Percentiles rank a stretch among this genome's conserved stretches.
Conservation (phyloP, 2,113 vertebrate species). For the Phaethornis superciliosus region DNA sequence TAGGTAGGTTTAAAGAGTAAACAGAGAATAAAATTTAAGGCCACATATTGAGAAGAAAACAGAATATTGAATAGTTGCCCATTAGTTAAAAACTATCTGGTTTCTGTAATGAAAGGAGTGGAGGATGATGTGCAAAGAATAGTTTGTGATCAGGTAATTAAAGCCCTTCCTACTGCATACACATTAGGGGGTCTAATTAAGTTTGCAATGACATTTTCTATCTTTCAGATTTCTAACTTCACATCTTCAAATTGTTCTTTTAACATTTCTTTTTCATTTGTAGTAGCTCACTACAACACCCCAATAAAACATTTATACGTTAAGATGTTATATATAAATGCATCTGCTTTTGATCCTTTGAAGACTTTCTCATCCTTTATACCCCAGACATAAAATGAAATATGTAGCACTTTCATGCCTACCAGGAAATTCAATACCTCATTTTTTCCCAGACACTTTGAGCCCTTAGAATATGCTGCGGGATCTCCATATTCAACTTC, state of each 20-base stretch:
- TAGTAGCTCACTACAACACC: background rate
- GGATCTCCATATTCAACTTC: background rate
- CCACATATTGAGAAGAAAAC: background rate
- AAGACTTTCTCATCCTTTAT: background rate
- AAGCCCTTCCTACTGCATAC: conserved; percentile 24
- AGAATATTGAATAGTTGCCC: conserved; percentile 13
- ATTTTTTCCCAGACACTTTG: background rate
- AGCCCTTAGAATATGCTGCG: background rate
- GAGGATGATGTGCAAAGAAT: conserved; percentile 30
- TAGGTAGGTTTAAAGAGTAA: background rate
- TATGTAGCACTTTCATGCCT: background rate
- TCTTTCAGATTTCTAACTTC: conserved; percentile 30
- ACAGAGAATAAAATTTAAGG: background rate
- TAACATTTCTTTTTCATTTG: conserved; percentile 1
- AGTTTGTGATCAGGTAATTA: conserved; percentile 61
- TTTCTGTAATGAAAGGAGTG: background rate
- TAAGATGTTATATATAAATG: background rate
- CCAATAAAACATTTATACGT: background rate
- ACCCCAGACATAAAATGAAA: background rate
- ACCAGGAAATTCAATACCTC: background rate
- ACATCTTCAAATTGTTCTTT: conserved; percentile 22
- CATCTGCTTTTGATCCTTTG: background rate
- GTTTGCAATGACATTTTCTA: conserved; percentile 41
- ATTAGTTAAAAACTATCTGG: conserved; percentile 15
- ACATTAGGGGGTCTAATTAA: conserved; percentile 55